These are phyloP conservation scores for Carollia perspicillata DNA, from an alignment of 2,113 vertebrate genomes.

Conservation along the genomic window DNA sequence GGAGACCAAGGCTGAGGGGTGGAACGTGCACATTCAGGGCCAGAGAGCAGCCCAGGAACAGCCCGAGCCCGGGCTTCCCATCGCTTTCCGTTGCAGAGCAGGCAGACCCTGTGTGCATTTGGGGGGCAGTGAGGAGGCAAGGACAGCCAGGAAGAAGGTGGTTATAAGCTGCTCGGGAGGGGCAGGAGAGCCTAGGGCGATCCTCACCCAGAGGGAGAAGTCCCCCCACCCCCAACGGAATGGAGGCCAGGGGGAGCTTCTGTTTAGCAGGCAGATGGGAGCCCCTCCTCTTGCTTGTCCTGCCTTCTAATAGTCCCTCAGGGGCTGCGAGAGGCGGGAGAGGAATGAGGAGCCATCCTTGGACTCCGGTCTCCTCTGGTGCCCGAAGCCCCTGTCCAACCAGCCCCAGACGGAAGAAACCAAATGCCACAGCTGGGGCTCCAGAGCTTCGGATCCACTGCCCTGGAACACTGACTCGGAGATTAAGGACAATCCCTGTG, in stretches of 20 bases:
- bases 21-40: neutral
- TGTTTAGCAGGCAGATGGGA: neutral
- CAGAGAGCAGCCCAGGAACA: neutral
- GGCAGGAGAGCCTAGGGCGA: neutral
- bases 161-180: neutral
- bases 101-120: neutral
- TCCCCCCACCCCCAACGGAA: neutral
- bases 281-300: neutral
- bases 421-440: neutral
- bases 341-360: neutral
- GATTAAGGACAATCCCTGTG: neutral
- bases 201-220: neutral
- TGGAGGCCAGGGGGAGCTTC: neutral
- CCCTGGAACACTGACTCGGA: neutral
- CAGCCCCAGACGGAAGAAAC: neutral
- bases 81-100: neutral
- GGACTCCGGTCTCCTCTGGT: neutral
- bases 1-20: neutral
- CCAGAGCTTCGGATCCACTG: neutral
- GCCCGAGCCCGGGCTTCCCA: neutral
- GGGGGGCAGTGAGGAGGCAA: neutral
- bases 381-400: neutral
- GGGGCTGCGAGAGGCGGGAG: neutral
- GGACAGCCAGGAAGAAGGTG: neutral
- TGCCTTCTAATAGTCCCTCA: neutral